Base-by-base conservation (phyloP, 2,888 invertebrate species). In the Pseudoips prasinana region DNA sequence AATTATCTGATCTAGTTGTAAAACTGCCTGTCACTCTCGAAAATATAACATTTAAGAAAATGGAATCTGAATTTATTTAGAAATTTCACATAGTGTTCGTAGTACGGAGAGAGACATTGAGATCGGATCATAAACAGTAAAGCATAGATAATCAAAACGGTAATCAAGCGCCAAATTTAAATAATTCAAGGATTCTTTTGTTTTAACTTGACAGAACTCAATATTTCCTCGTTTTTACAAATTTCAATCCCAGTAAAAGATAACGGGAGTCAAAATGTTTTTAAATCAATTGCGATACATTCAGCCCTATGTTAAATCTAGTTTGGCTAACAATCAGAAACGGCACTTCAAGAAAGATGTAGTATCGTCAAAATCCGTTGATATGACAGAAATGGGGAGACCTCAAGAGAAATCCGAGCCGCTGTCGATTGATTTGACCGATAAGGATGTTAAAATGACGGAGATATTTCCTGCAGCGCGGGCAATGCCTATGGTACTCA, bases 401-500 rank as follows among this genome's bases (percentile, higher is more conserved):
- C 24, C 23, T 8, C 22, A 20, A 22, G 17, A 7, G 25, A 38
- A 11, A 10, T 4, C 34, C n/a, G 19, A 28, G 9, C 9, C 39
- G 5, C 18, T 11, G 10, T 22, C 46, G 9, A 11, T 33, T 25
- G 36, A 33, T 20, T 7, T 44, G 7, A n/a, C 33, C 8, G 14
- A 23, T 5, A 57, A 47, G 30, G 25, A 35, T 1, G 17, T 43
- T 1, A 1, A 46, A 7, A 27, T 45, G 8, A 30, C 36, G 24
- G 76, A 81, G 44, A 62, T 81, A 46, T 78, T 66, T 39, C 62
- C 80, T 5, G 31, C 74, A 2, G 35, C 71, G 2, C 61, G 73
- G 35, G 68, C 70, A 9, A 61, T 80, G 33, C 80, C 85, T 14
- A 70, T 80, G 69, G 46, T 81, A 24, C 35, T 76, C n/a, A 54